phyloP scores from a whole-genome alignment of 2,113 vertebrate genomes.

The Prochilodus magdalenae region DNA sequence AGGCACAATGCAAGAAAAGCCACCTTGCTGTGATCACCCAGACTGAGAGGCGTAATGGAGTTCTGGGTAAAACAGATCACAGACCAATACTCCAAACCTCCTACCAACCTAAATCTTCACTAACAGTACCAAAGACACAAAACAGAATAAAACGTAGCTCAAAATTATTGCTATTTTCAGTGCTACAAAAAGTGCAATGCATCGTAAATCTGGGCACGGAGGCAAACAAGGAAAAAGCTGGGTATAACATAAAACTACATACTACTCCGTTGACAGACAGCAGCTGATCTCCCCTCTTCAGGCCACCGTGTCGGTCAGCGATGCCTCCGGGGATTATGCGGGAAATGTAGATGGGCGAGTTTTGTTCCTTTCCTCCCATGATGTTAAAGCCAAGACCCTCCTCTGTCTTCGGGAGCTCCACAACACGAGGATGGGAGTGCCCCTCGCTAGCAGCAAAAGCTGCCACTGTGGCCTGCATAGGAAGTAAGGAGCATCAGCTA shows the following conservation, averaged over 20 bases:
- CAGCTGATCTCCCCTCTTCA: conserved; percentile 97
- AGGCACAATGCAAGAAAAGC: background rate
- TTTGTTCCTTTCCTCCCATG: conserved; percentile 99
- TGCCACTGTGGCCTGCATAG: conserved; percentile 90
- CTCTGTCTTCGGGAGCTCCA: conserved; percentile 97
- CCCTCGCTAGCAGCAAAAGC: conserved; percentile 98
- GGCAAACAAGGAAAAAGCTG: too few relatives aligned
- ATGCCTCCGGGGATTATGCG: conserved; percentile 97
- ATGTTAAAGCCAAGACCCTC: conserved; percentile 98
- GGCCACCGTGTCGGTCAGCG: conserved; percentile 93
- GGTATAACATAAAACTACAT: too few relatives aligned
- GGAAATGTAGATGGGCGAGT: conserved; percentile 98
- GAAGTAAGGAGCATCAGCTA: background rate
- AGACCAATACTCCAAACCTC: background rate
- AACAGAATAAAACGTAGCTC: background rate
- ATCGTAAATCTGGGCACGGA: too few relatives aligned
- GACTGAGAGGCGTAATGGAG: background rate
- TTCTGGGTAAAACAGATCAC: background rate
- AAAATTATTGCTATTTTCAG: too few relatives aligned
- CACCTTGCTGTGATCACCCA: background rate
- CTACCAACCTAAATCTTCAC: background rate
- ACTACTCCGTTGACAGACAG: conserved; percentile 98
- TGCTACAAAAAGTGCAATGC: too few relatives aligned
- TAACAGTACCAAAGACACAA: background rate
- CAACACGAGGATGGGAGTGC: conserved; percentile 95